Conservation (phyloP, 2,113 vertebrate genomes). For the Geothlypis trichas region DNA sequence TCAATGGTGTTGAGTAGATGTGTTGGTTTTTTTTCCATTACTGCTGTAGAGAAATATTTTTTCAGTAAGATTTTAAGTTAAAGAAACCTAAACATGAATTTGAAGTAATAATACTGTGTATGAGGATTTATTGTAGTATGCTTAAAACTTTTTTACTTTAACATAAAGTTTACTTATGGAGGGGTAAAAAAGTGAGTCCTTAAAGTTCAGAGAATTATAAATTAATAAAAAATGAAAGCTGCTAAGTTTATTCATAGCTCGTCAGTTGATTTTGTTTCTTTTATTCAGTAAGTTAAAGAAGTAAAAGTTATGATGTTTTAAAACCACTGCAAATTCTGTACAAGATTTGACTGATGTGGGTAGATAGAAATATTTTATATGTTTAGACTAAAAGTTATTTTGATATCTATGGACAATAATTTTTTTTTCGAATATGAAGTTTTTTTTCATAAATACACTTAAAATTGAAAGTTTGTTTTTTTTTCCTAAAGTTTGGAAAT, state of each 20-base stretch:
- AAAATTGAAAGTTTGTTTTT: neutral
- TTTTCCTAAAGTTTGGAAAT: neutral
- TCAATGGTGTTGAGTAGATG: neutral
- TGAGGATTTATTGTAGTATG: neutral
- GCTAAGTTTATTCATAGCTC: neutral
- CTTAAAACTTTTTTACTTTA: neutral
- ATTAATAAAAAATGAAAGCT: neutral
- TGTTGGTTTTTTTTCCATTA: neutral
- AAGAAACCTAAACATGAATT: neutral
- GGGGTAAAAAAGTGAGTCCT: neutral
- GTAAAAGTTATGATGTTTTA: neutral
- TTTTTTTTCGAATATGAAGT: neutral
- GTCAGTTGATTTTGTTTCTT: neutral
- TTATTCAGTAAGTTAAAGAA: neutral
- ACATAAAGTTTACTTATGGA: neutral
- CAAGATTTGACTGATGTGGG: neutral
- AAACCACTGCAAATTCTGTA: neutral
- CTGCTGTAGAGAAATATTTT: neutral
- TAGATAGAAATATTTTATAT: neutral
- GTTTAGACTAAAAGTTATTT: neutral
- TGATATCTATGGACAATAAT: neutral
- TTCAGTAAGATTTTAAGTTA: neutral
- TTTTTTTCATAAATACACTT: neutral
- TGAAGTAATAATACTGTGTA: neutral
- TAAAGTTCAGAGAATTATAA: neutral